Evolutionary conservation across 2,113 vertebrate species (phyloP).

Genomic region (Podiceps cristatus): DNA sequence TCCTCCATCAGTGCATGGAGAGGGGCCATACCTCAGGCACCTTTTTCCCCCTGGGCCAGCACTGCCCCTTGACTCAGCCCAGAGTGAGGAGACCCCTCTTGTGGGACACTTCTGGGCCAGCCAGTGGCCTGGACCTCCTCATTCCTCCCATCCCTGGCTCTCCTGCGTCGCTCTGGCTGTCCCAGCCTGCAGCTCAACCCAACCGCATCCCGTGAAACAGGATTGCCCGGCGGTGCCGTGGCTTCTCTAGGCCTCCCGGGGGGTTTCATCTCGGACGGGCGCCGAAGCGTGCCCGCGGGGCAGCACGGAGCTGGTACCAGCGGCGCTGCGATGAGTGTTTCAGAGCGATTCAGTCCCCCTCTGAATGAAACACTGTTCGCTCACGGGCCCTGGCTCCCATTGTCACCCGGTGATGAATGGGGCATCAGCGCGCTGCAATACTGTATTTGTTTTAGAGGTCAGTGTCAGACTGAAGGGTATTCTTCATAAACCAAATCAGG

Average conservation of each 20-base stretch:
- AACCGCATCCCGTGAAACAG: accelerated
- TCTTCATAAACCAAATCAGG: constrained; percentile 47
- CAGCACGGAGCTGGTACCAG: neutral
- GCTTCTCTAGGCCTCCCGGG: accelerated
- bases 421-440: constrained; percentile 32
- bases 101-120: neutral
- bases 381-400: constrained; percentile 34
- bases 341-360: neutral
- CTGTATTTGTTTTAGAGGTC: constrained; percentile 70
- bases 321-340: neutral
- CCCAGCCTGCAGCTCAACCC: neutral
- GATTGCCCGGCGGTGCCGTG: accelerated
- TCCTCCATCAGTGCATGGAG: neutral
- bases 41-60: neutral
- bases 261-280: accelerated
- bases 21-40: accelerated
- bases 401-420: constrained; percentile 68
- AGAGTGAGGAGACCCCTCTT: neutral
- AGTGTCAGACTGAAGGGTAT: constrained; percentile 71
- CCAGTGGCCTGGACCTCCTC: accelerated
- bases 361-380: neutral
- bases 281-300: accelerated
- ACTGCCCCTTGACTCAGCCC: neutral
- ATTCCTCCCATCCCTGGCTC: accelerated
- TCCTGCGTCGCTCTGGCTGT: accelerated